Evolutionary conservation across 1,140 invertebrate species (phyloP), one percentile per base, ranked within the genome.

Genomic region (Periplaneta americana): DNA sequence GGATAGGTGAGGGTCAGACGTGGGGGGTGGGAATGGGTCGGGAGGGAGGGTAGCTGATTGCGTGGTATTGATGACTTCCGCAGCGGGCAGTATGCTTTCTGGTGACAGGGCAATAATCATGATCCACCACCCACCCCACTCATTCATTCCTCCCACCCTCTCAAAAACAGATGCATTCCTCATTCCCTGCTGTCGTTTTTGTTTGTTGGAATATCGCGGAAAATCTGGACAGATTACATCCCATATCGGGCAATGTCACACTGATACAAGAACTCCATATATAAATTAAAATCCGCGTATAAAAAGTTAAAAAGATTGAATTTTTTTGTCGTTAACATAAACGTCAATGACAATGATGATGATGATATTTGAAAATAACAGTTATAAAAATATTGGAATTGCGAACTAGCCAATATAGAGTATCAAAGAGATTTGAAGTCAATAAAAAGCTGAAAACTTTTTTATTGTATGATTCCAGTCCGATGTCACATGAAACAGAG

Each of bases 61-160:
- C 76, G 34, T 36, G 76, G 33, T 78, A 78, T 78, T 78, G 76
- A 78, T 78, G 76, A 78, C 76, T 78, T 78, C 76, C 76, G 35
- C 76, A 78, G 34, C 76, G 34, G 34, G 34, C 76, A 66, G 48
- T n/a, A 66, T 66, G 34, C 76, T 78, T 78, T 36, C 76, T 78
- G 76, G 76, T 78, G 76, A 78, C 76, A 78, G 17, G 34, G 76
- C 76, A 78, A 78, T 78, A 78, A 78, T 36, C 33, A 35, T 77
- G 75, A 33, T n/a, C 75, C 33, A n/a, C 22, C 76, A 8, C 75
- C 31, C 75, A 35, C 32, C 35, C 76, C n/a, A 34, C 35, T 28
- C 34, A 2, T n/a, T 31, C n/a, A 9, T 28, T n/a, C 76, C 76
- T 78, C 76, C 74, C 32, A 34, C 33, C 33, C 34, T n/a, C 76